Evolutionary conservation across 1,140 invertebrate genomes (phyloP).

Genomic region (Diachasmimorpha longicaudata): DNA sequence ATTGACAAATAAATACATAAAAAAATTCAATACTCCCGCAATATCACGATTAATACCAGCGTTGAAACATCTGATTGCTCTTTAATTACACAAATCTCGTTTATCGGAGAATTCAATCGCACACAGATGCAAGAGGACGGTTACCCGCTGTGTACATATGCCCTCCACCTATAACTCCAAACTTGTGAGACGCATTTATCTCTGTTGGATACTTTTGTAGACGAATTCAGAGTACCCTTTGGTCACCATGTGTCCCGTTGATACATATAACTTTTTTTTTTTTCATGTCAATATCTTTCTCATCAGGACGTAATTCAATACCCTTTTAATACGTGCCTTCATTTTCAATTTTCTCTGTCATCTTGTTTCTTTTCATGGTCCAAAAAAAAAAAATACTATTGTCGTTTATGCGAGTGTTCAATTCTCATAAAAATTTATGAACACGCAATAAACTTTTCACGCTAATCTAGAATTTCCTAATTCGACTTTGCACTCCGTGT

Average conservation of each 20-base stretch:
- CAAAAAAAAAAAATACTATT: too few relatives aligned
- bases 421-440: too few relatives aligned
- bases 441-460: too few relatives aligned
- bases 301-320: neutral
- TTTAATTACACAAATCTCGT: neutral
- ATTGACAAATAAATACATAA: too few relatives aligned
- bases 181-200: constrained; percentile 59
- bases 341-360: neutral
- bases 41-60: neutral
- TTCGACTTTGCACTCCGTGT: too few relatives aligned
- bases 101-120: neutral
- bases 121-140: constrained; percentile 50
- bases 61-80: neutral
- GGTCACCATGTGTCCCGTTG: constrained; percentile 55
- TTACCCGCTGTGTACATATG: constrained; percentile 63
- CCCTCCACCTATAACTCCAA: constrained; percentile 27
- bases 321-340: neutral
- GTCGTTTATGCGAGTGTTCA: too few relatives aligned
- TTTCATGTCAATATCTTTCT: neutral
- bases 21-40: too few relatives aligned
- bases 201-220: constrained; percentile 63
- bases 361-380: neutral
- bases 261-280: neutral
- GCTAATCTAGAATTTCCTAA: too few relatives aligned
- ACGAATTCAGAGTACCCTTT: constrained; percentile 49